Conservation (phyloP, 2,113 vertebrate genomes). For the Neopipo cinnamomea region DNA sequence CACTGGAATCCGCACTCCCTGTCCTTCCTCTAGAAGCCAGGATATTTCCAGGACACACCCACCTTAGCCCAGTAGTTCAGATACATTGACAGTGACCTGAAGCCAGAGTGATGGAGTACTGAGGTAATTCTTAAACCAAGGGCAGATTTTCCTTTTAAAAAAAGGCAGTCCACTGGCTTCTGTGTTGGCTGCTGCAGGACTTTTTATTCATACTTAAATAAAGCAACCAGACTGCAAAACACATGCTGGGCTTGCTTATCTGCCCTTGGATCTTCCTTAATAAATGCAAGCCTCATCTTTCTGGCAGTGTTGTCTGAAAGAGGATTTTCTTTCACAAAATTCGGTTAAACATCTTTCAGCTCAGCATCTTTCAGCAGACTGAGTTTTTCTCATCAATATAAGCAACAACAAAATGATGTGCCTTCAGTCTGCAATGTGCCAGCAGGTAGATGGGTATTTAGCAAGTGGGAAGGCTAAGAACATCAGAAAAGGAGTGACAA, state of each 20-base stretch:
- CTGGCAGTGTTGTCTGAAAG: neutral
- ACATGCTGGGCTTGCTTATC: neutral
- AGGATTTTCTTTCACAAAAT: neutral
- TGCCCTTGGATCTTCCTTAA: neutral
- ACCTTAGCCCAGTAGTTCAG: neutral
- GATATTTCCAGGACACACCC: neutral
- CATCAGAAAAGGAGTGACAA: neutral
- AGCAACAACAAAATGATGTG: neutral
- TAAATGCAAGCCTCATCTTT: neutral
- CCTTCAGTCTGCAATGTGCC: neutral
- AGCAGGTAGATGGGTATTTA: neutral
- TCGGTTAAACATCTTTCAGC: neutral
- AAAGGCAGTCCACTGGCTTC: neutral
- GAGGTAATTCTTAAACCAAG: neutral
- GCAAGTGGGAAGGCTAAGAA: neutral
- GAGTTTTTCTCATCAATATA: neutral
- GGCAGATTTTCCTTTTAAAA: neutral
- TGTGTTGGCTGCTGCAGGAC: neutral
- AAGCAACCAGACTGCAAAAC: neutral
- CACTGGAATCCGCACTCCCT: neutral
- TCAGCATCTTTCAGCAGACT: neutral
- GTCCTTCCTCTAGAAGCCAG: neutral
- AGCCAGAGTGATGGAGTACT: neutral
- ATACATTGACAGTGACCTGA: neutral
- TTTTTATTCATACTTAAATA: neutral